Evolutionary conservation across 2,888 invertebrate species (phyloP).

Genomic region (Eremobia ochroleuca): DNA sequence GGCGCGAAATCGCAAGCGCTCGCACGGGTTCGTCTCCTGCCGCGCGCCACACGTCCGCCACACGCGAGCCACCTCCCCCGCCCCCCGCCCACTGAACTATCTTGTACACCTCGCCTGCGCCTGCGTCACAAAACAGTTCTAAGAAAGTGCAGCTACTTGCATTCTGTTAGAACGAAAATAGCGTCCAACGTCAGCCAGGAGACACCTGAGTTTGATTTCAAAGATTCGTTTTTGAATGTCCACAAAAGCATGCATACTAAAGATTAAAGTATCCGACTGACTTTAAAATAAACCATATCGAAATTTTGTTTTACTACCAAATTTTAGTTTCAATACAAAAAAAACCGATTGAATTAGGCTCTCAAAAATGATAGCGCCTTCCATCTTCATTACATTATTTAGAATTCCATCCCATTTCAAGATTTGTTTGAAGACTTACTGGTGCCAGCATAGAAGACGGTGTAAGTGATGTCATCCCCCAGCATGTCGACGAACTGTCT

Average conservation of each 20-base stretch:
- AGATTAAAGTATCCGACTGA: not conserved
- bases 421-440: constrained; percentile 82
- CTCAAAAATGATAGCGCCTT: constrained; percentile 7
- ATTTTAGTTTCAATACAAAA: constrained; percentile 20
- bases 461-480: constrained; percentile 89
- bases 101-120: constrained; percentile 92
- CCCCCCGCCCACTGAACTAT: constrained; percentile 92
- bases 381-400: constrained; percentile 10
- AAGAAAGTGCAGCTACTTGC: constrained; percentile 1
- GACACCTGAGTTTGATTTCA: not conserved
- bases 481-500: constrained; percentile 90
- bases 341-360: constrained; percentile 19
- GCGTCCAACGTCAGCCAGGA: not conserved
- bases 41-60: constrained; percentile 92
- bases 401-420: not conserved
- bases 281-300: not conserved
- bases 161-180: constrained; percentile 23
- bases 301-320: constrained; percentile 7
- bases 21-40: constrained; percentile 91
- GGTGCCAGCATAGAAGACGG: constrained; percentile 92
- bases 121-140: constrained; percentile 72
- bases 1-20: constrained; percentile 91
- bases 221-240: not conserved
- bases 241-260: not conserved
- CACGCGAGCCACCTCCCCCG: constrained; percentile 88